A percentile compares a stretch with the other conserved stretches of the same genome.
phyloP scores from a whole-genome alignment of 1,140 invertebrate species.

The Rhagoletis zephyria region DNA sequence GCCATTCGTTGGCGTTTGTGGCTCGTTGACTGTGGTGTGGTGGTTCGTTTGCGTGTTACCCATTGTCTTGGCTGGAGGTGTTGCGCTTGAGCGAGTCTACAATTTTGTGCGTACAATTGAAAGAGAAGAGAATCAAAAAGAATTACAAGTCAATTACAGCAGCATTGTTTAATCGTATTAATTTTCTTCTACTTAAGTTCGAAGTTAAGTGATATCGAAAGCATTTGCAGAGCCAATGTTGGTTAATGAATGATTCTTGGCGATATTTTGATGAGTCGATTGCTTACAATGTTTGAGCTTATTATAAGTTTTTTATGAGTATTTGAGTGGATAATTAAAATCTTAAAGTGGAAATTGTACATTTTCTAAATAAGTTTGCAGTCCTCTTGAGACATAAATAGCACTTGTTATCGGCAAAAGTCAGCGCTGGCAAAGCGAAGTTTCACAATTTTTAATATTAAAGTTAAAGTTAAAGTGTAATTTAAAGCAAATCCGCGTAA shows the following conservation, averaged over 20 bases:
- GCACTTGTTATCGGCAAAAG: too few relatives aligned
- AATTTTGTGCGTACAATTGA: not conserved
- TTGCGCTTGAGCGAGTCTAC: slow-evolving; percentile 42
- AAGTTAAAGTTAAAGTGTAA: too few relatives aligned
- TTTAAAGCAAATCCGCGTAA: too few relatives aligned
- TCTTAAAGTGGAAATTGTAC: too few relatives aligned
- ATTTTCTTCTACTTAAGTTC: slow-evolving; percentile 43
- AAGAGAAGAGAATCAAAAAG: slow-evolving; percentile 42
- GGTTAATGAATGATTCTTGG: slow-evolving; percentile 13
- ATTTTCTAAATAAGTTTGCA: too few relatives aligned
- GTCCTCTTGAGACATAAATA: too few relatives aligned
- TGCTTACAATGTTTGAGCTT: not conserved
- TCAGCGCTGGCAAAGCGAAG: too few relatives aligned
- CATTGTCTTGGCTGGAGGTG: slow-evolving; percentile 60
- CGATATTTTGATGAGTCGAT: not conserved
- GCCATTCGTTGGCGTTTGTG: slow-evolving; percentile 31
- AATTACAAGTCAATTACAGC: slow-evolving; percentile 46
- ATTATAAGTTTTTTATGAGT: not conserved
- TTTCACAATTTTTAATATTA: too few relatives aligned
- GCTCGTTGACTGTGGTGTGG: slow-evolving; percentile 31
- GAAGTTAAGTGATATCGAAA: slow-evolving; percentile 40
- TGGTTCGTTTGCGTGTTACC: slow-evolving; percentile 59
- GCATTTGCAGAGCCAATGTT: not conserved
- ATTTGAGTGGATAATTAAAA: too few relatives aligned
- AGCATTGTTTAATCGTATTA: slow-evolving; percentile 40